Base-by-base conservation (phyloP, 2,888 invertebrate species). In the Lamproptera curius region DNA sequence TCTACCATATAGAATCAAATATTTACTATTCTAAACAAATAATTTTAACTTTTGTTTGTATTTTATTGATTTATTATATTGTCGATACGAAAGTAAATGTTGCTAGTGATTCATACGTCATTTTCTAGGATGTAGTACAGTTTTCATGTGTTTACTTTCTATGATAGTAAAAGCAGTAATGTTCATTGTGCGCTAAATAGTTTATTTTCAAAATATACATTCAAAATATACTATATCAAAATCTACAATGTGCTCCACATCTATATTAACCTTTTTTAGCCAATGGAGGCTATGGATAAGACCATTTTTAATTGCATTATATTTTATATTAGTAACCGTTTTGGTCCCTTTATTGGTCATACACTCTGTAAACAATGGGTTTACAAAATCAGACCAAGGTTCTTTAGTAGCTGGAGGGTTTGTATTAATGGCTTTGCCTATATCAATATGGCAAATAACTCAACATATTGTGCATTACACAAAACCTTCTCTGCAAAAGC, bases 391-490 rank as follows among this genome's bases (percentile, higher is more conserved):
- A 56, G 94, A 95, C 66, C 94, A 95, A 76, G 94, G 94, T 62
- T 90, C 93, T 46, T 86, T 97, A 56, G 92, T 97, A 48, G 97
- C 94, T 6, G 97, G 97, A 2, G 90, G 96, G n/a, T 98, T 98
- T 83, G 97, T 96, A 15, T 89, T 97, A 55, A 88, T 97, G 48
- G 95, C 97, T 0, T 87, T 98, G 40, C 98, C 98, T 0, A 94
- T 98, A 54, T 96, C 97, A 36, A 90, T 98, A 63, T 98, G 97
- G 94, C 96, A 97, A 81, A 98, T 98, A 63, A 93, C 95, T 37
- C 96, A 97, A 75, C 98, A 98, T 82, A 92, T 97, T 70, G 93
- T 97, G 46, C 94, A 97, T 76, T 98, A 97, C 68, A 97, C 95
- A 0, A 95, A 97, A 69, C 97, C 98, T 11, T 93, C 92, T 59